Evolutionary conservation across 2,797 vertebrate species (phyloP), one percentile per base, ranked within the genome.

Genomic region (Labeo calbasu): DNA sequence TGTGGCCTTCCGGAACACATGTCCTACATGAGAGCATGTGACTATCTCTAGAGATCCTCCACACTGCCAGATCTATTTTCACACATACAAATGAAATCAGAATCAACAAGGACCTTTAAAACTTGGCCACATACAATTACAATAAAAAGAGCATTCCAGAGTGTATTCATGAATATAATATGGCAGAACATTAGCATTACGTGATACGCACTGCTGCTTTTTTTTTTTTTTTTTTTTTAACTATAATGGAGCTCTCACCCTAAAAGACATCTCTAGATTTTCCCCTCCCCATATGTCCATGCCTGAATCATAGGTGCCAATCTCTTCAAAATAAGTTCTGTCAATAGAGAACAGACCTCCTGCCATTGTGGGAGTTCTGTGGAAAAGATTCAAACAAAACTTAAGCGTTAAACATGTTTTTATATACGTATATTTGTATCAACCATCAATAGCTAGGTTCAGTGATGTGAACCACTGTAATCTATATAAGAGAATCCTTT

Each of bases 221-320:
- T 43, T n/a, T 2, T 12, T 43, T n/a, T 21, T 12, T 53, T 2
- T 57, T 57, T 43, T 43, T 43, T 43, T 43, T 43, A 43, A 43
- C 40, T 76, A 59, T 61, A 32, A 53, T 68, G 87, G 3, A 32
- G 25, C 19, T 70, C 93, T 97, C 94, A 99, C 98, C 95, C 98
- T 97, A 92, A 99, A 99, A 92, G 98, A 99, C 96, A 99, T 98
- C 94, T 99, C 98, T 92, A 99, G 94, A 93, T 99, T 99, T 92
- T 99, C 98, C 87, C 98, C 98, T 86, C 98, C 98, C 98, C 98
- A 99, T 92, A 99, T 99, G 94, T 99, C 98, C 98, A 99, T 99
- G 90, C 98, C 98, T 79, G 98, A 96, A 95, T 99, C 98, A 86
- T 99, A 99, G 88, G 96, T 97, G 94, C 98, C 98, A 87, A 99